Percentiles rank a stretch among this genome's conserved stretches.
phyloP scores from a whole-genome alignment of 2,888 invertebrate genomes.

The Bugulina stolonifera region DNA sequence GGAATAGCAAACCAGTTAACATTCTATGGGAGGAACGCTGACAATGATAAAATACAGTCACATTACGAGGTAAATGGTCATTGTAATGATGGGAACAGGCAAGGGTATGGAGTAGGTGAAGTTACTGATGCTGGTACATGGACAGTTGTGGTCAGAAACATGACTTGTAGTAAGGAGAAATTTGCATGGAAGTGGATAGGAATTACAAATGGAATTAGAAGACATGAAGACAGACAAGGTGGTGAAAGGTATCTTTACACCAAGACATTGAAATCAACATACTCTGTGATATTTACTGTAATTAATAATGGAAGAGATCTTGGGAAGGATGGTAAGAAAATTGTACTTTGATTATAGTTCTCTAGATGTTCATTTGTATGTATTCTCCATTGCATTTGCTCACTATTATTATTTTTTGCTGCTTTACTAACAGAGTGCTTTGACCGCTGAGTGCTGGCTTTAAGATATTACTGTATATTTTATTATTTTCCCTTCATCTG shows the following conservation, averaged over 20 bases:
- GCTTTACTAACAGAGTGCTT: too few species aligned
- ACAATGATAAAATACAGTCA: not conserved
- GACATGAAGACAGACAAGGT: not conserved
- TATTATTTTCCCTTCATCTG: too few species aligned
- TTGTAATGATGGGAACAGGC: not conserved
- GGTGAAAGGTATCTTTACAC: not conserved
- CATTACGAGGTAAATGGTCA: not conserved
- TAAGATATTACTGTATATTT: too few species aligned
- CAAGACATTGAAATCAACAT: not conserved
- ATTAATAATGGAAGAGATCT: too few species aligned
- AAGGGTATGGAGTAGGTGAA: not conserved
- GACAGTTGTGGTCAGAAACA: not conserved
- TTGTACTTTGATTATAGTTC: too few species aligned
- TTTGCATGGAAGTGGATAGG: not conserved
- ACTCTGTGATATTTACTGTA: not conserved
- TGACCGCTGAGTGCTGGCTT: too few species aligned
- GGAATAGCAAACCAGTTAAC: not conserved
- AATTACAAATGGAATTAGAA: not conserved
- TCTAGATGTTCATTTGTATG: too few species aligned
- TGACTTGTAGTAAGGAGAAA: not conserved
- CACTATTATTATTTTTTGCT: too few species aligned
- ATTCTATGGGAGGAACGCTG: not conserved
- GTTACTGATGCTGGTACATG: not conserved
- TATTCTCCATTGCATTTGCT: too few species aligned
- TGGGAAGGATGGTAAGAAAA: too few species aligned